phyloP scores from a whole-genome alignment of 2,888 invertebrate species.

The Julus scanicus region DNA sequence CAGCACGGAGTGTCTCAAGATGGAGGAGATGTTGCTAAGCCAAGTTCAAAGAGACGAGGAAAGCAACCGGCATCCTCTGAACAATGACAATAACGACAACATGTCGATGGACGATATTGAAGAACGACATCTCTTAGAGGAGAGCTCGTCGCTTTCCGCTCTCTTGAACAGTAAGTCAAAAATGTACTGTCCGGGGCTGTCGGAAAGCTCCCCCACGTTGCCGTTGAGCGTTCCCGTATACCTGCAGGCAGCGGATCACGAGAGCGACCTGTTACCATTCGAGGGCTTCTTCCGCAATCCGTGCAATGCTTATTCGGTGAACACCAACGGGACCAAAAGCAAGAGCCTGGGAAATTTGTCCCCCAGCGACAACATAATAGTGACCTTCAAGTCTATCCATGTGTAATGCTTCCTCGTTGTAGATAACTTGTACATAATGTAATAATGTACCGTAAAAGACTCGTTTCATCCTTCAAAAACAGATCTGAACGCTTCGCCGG shows the following conservation, averaged over 20 bases:
- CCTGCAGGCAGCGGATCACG: neutral
- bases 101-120: neutral
- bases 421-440: constrained; percentile 51
- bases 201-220: constrained; percentile 53
- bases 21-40: neutral
- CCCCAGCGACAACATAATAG: constrained; percentile 54
- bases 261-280: constrained; percentile 15
- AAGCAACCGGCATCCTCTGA: neutral
- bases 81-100: constrained; percentile 49
- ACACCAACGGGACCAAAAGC: constrained; percentile 51
- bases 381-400: constrained; percentile 56
- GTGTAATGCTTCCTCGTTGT: constrained; percentile 50
- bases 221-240: constrained; percentile 51
- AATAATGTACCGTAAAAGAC: neutral
- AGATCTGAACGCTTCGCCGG: neutral
- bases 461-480: constrained; percentile 5
- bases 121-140: neutral
- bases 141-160: constrained; percentile 17
- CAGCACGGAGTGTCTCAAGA: constrained; percentile 11
- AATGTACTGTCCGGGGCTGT: constrained; percentile 44
- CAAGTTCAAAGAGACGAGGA: constrained; percentile 28
- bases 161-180: constrained; percentile 49
- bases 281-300: constrained; percentile 48
- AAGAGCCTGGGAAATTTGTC: constrained; percentile 55
- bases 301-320: constrained; percentile 20